phyloP scores from a whole-genome alignment of 2,797 vertebrate genomes.

The Gymnoscopelus microlampas region DNA sequence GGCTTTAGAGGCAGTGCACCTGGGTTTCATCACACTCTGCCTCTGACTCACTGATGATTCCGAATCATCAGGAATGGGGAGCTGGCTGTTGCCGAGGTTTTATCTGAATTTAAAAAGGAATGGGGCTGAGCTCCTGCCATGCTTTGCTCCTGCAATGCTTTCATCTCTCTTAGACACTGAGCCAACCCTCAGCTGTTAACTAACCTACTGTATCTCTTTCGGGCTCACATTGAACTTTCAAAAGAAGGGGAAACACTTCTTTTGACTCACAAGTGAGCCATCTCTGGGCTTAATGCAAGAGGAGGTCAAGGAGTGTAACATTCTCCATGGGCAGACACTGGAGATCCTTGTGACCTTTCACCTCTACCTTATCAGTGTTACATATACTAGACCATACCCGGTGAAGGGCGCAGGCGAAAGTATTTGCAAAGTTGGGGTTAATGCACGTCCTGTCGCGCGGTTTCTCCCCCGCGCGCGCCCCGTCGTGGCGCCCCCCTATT shows the following conservation, averaged over 20 bases:
- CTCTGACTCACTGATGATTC: conserved; percentile 20
- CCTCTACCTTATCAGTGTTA: conserved; percentile 20
- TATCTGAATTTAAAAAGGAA: conserved; percentile 25
- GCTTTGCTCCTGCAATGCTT: conserved; percentile 1
- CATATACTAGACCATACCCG: no score
- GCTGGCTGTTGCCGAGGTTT: conserved; percentile 11
- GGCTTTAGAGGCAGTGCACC: conserved; percentile 30
- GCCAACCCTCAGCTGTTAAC: neutral
- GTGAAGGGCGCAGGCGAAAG: no score
- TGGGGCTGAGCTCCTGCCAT: neutral
- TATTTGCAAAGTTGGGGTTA: no score
- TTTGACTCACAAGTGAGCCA: conserved; percentile 1
- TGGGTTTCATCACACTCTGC: conserved; percentile 33
- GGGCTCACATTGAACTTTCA: neutral
- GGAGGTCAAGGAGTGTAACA: neutral
- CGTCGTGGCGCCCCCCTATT: no score
- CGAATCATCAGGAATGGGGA: conserved; percentile 6
- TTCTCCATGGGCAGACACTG: conserved; percentile 12
- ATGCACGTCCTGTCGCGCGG: no score
- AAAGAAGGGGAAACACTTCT: conserved; percentile 1
- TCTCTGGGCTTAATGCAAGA: conserved; percentile 10
- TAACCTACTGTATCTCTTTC: neutral
- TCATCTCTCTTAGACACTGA: conserved; percentile 7
- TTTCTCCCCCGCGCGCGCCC: no score
- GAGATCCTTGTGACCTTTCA: neutral